These are phyloP conservation scores for Cetoscarus ocellatus DNA, from an alignment of 2,797 vertebrate species.

Conservation along the genomic window DNA sequence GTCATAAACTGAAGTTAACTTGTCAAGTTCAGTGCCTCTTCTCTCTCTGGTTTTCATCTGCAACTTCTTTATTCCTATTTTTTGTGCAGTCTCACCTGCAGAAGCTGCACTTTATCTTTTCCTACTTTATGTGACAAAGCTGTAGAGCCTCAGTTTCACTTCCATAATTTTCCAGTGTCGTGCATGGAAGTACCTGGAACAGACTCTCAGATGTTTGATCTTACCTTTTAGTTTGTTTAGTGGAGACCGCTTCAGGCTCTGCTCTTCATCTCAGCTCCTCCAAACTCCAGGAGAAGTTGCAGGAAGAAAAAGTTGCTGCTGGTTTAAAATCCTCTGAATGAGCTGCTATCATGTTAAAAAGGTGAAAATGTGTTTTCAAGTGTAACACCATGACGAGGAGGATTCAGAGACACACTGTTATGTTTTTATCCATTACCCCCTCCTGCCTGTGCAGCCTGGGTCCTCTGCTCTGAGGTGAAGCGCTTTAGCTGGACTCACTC, in stretches of 20 bases:
- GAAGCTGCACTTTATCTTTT: not conserved
- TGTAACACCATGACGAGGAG: not conserved
- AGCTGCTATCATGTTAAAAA: constrained; percentile 25
- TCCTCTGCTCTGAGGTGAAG: constrained; percentile 6
- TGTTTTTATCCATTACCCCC: constrained; percentile 2
- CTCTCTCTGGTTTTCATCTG: not conserved
- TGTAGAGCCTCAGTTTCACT: not conserved
- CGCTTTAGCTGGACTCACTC: constrained; percentile 37
- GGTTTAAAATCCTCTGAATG: constrained; percentile 2
- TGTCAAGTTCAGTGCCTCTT: not conserved
- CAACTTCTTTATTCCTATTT: not conserved
- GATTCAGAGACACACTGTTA: not conserved
- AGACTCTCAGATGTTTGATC: not conserved
- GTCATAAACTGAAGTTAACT: not conserved
- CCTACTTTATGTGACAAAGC: not conserved
- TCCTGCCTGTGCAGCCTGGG: not conserved
- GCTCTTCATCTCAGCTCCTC: constrained; percentile 49
- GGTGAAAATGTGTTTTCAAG: not conserved
- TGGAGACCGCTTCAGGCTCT: constrained; percentile 29
- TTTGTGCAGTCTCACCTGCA: not conserved
- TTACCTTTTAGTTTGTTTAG: constrained; percentile 29
- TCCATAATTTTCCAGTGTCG: not conserved
- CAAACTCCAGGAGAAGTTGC: constrained; percentile 19
- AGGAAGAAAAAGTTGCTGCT: not conserved
- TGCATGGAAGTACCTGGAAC: not conserved